phyloP scores from a whole-genome alignment of 2,113 vertebrate species.

The Elephantulus edwardii region DNA sequence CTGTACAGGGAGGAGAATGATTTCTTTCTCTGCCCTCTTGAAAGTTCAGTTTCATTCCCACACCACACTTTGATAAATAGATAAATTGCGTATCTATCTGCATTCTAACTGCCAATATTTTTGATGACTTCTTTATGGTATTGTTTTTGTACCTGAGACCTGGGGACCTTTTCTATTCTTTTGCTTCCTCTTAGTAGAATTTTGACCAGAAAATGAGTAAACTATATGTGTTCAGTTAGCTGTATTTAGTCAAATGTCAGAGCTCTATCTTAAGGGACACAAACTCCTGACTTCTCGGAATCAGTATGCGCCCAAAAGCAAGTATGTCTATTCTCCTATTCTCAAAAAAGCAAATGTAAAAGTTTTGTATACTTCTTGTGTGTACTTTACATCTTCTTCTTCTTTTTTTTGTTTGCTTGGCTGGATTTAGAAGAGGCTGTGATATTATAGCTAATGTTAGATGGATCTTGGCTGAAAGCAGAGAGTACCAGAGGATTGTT shows the following conservation, averaged over 20 bases:
- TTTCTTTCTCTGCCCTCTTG: neutral
- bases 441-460: no score
- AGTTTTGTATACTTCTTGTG: neutral
- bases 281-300: neutral
- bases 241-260: constrained; percentile 24
- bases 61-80: neutral
- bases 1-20: neutral
- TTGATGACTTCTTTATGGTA: neutral
- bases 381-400: neutral
- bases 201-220: neutral
- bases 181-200: neutral
- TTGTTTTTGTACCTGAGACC: neutral
- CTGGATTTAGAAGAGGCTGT: no score
- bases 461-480: no score
- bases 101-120: neutral
- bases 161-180: neutral
- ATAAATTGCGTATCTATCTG: neutral
- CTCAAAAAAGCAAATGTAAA: neutral
- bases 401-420: no score
- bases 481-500: no score
- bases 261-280: neutral
- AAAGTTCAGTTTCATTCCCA: constrained; percentile 7
- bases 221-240: neutral
- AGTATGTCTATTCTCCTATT: neutral
- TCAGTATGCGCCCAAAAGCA: neutral